phyloP scores from a whole-genome alignment of 2,797 vertebrate genomes.

The Oreochromis grahami region DNA sequence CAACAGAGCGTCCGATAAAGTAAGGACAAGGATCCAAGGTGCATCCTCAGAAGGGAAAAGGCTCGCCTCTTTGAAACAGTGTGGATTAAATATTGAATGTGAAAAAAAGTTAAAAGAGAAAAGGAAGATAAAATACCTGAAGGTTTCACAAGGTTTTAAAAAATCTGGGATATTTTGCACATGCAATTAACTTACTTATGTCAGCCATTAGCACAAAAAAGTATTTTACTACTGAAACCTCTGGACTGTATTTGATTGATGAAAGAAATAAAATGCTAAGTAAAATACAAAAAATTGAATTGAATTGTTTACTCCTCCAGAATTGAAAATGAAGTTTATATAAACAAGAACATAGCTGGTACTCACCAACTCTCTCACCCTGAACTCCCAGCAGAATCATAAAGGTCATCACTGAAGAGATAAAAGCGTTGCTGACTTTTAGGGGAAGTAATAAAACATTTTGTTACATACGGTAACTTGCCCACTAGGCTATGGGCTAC shows the following conservation, averaged over 20 bases:
- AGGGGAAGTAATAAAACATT: no score
- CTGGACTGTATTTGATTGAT: background rate
- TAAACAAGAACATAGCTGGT: background rate
- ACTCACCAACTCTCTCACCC: background rate
- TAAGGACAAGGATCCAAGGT: background rate
- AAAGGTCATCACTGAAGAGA: background rate
- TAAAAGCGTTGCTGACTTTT: rapidly evolving
- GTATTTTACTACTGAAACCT: background rate
- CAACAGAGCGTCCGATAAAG: background rate
- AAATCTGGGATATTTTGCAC: rapidly evolving
- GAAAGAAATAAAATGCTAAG: rapidly evolving
- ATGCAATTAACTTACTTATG: background rate
- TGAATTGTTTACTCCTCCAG: background rate
- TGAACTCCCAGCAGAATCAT: background rate
- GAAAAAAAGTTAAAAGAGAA: background rate
- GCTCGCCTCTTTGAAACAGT: background rate
- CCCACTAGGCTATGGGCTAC: no score
- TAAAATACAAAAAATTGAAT: background rate
- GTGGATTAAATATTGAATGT: background rate
- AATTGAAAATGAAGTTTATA: background rate
- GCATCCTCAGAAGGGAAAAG: rapidly evolving
- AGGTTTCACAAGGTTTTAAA: rapidly evolving
- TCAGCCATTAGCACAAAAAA: background rate
- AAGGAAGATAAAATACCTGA: background rate
- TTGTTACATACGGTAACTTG: no score